Base-by-base conservation (phyloP, 2,888 invertebrate species). In the Margaritifera margaritifera region DNA sequence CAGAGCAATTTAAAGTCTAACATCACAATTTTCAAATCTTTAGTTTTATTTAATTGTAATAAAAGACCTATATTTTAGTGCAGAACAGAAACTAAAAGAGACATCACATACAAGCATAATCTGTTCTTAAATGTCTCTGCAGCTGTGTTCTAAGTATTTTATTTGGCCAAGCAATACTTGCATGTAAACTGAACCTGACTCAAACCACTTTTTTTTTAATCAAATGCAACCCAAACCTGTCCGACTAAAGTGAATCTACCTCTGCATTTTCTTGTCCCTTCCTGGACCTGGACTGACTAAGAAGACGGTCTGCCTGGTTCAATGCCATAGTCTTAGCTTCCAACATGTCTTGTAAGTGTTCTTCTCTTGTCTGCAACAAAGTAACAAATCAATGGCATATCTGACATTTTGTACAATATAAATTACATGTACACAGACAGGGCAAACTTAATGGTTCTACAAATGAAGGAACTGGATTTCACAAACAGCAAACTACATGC, bases 291-390 rank as follows among this genome's bases (percentile, higher is more conserved):
- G 87, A 86, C 78, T 89, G 86, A 4, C 85, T 73, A 24, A 90
- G 84, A 50, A 90, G 83, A 25, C 88, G 72, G 78, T 90, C 90
- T 51, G 88, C 88, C 74, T 90, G 90, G 1, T 81, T 77, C 55
- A 90, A 72, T 1, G 89, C 88, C 58, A 88, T 73, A 19, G 88
- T 83, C 77, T 90, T 90, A 31, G 89, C 86, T 54, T 88, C 87
- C 58, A 90, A 73, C 42, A 90, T 74, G 57, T 87, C 85, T 69
- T 90, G 88, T 22, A 90, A 79, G 64, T 90, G 89, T 56, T 86
- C 82, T 68, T 89, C 89, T 66, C 85, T 84, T 0, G 84, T 86
- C 88, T 88, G 74, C 0, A 69, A 68, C 65, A n/a, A 57, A 64
- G 42, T 42, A 42, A 42, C 2, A 31, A 1, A 42, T 42, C 1